Percentiles rank a stretch among this genome's conserved stretches.
These are phyloP conservation scores for Sesamia inferens DNA, from an alignment of 2,888 invertebrate genomes.

Conservation along the genomic window DNA sequence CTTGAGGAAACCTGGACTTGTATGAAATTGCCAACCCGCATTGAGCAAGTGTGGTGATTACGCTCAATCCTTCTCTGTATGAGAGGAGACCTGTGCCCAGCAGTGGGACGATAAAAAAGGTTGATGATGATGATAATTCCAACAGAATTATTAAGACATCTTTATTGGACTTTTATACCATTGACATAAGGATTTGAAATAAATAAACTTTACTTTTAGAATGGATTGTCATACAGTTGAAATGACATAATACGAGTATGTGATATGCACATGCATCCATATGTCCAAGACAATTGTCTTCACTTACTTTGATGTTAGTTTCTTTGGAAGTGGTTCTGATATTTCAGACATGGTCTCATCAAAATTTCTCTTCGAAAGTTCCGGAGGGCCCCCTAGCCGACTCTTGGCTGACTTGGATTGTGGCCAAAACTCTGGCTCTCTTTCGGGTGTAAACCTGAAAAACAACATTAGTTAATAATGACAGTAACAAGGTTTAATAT, in stretches of 20 bases:
- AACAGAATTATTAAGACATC: no score
- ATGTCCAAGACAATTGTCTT: not conserved
- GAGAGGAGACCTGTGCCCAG: no score
- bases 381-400: slow-evolving; percentile 72
- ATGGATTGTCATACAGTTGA: no score
- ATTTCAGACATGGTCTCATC: slow-evolving; percentile 72
- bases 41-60: no score
- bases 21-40: no score
- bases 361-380: slow-evolving; percentile 68
- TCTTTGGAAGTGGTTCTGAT: slow-evolving; percentile 71
- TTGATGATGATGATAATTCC: no score
- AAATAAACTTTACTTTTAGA: not conserved
- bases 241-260: no score
- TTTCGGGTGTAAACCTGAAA: slow-evolving; percentile 85
- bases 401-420: slow-evolving; percentile 75
- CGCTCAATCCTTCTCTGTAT: no score
- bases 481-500: not conserved
- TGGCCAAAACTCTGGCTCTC: slow-evolving; percentile 73
- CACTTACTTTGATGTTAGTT: slow-evolving; percentile 77
- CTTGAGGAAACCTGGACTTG: no score
- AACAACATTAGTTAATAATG: slow-evolving; percentile 12
- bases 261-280: not conserved
- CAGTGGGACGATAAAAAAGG: no score
- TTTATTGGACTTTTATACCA: not conserved
- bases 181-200: not conserved